Conservation (phyloP, 1,140 invertebrate genomes). For the Ylistrum balloti region DNA sequence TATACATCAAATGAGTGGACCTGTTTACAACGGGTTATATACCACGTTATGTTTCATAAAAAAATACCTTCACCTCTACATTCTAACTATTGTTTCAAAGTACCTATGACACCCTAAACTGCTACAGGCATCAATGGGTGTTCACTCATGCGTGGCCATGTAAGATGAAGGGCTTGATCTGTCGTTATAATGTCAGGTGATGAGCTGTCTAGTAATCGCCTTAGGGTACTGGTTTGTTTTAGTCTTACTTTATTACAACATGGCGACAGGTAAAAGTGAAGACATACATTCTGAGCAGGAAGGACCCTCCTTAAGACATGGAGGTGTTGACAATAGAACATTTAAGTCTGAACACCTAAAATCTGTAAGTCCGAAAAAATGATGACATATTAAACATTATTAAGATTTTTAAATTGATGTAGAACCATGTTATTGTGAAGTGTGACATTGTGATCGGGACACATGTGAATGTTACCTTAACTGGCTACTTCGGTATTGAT, state of each 20-base stretch:
- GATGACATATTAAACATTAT: too few species aligned
- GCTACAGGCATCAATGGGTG: neutral
- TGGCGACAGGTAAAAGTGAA: constrained; percentile 22
- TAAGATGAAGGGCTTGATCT: neutral
- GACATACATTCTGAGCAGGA: neutral
- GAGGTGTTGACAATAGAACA: neutral
- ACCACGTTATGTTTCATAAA: neutral
- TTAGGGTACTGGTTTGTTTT: neutral
- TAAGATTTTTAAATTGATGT: too few species aligned
- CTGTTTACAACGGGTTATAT: neutral
- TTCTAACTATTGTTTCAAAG: too few species aligned
- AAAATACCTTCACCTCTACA: too few species aligned
- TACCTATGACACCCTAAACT: neutral
- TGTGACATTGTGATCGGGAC: too few species aligned
- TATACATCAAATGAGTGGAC: neutral
- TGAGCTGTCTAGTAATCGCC: neutral
- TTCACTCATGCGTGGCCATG: neutral
- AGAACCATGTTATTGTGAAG: too few species aligned
- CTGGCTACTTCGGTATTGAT: too few species aligned
- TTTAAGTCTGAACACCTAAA: neutral
- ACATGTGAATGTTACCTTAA: too few species aligned
- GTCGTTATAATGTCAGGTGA: neutral
- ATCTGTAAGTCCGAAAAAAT: neutral
- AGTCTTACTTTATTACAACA: neutral
- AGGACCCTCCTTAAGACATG: neutral